These are phyloP conservation scores for Hylia prasina DNA, from an alignment of 2,113 vertebrate species.

Conservation along the genomic window DNA sequence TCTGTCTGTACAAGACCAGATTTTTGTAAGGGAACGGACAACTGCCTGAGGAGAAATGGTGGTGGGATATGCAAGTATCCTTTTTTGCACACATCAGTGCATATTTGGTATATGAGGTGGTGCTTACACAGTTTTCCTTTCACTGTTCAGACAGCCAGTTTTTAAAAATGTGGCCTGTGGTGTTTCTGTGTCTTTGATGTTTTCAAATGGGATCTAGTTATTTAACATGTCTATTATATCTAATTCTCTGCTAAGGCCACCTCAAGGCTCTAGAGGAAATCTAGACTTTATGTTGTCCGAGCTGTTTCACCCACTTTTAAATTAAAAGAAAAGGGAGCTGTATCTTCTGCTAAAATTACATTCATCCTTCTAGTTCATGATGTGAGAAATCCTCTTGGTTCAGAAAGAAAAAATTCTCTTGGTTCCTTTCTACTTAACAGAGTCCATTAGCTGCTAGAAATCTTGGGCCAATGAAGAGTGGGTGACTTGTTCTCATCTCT, in stretches of 20 bases:
- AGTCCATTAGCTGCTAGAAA: background rate
- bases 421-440: background rate
- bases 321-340: background rate
- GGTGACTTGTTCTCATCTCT: background rate
- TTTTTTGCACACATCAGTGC: constrained; percentile 48
- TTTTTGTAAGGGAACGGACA: constrained; percentile 17
- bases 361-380: background rate
- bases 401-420: no score
- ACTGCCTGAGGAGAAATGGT: constrained; percentile 43
- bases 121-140: constrained; percentile 43
- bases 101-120: constrained; percentile 60
- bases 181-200: constrained; percentile 55
- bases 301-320: background rate
- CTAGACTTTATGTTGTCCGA: background rate
- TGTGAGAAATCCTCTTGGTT: constrained; percentile 3
- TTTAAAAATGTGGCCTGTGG: constrained; percentile 21
- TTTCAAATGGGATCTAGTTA: constrained; percentile 10
- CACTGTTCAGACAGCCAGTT: constrained; percentile 12
- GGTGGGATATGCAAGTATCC: background rate
- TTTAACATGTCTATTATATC: background rate
- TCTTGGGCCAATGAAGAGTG: background rate
- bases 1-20: background rate
- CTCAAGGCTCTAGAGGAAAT: background rate
- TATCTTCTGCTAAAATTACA: background rate
- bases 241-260: constrained; percentile 14